A percentile compares a stretch with the other conserved stretches of the same genome.
These are phyloP conservation scores for Sinocyclocheilus maitianheensis DNA, from an alignment of 2,113 vertebrate species.

Conservation along the genomic window DNA sequence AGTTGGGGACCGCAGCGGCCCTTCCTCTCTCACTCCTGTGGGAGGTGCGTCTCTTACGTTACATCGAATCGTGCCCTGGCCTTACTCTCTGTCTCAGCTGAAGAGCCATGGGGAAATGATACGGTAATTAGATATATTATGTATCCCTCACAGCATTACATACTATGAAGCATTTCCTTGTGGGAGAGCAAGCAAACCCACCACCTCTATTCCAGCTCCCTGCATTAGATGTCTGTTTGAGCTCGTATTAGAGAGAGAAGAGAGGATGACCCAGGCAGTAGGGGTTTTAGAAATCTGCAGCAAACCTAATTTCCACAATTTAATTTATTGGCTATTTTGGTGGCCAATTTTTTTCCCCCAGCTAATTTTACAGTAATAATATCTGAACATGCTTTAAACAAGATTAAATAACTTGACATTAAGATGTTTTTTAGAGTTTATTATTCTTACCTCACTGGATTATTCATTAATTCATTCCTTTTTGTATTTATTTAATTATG, in stretches of 20 bases:
- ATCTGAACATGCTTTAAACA: neutral
- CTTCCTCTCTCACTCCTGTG: neutral
- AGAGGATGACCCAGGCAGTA: neutral
- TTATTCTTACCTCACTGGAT: too few relatives aligned
- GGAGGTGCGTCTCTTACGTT: conserved; percentile 23
- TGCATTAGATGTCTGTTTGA: conserved; percentile 8
- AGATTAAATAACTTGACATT: neutral
- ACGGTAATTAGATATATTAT: conserved; percentile 27
- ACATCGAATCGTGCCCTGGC: conserved; percentile 23
- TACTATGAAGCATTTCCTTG: conserved; percentile 3
- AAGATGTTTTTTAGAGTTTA: neutral
- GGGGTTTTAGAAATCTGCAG: conserved; percentile 18
- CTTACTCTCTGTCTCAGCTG: neutral
- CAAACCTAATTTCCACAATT: conserved; percentile 17
- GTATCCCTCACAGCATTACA: conserved; percentile 11
- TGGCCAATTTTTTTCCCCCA: too few relatives aligned
- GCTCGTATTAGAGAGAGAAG: neutral
- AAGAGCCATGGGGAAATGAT: conserved; percentile 3
- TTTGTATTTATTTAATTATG: too few relatives aligned
- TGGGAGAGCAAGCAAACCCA: neutral
- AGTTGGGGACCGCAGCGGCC: conserved; percentile 21
- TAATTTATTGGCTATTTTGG: neutral
- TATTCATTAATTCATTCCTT: too few relatives aligned
- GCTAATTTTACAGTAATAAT: neutral
- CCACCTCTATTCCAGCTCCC: neutral